Conservation (phyloP, 2,113 vertebrate species). For the Cacatua alba region DNA sequence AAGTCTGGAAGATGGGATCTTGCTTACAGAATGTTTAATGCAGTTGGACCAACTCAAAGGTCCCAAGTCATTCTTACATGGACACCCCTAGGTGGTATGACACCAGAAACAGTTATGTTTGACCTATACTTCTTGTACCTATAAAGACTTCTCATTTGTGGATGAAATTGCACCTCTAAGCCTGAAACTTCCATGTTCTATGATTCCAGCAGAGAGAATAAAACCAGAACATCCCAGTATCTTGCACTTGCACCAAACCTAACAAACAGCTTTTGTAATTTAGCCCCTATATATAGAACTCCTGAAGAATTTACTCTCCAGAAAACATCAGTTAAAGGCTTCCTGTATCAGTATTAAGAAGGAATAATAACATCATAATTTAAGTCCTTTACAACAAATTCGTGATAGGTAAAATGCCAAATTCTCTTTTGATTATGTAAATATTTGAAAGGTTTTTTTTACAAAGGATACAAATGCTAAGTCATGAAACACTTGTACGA, state of each 20-base stretch:
- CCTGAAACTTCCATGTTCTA: neutral
- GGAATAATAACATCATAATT: neutral
- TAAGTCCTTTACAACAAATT: neutral
- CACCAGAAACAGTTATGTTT: neutral
- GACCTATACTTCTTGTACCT: accelerated
- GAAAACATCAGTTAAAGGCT: neutral
- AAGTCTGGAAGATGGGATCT: neutral
- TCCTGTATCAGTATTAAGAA: accelerated
- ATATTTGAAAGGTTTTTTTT: neutral
- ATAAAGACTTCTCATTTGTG: accelerated
- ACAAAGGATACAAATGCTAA: neutral
- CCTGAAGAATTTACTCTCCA: neutral
- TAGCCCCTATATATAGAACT: neutral
- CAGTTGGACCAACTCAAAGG: accelerated
- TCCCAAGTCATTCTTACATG: accelerated
- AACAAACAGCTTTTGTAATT: neutral
- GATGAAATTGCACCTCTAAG: neutral
- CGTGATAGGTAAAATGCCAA: accelerated
- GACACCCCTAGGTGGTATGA: neutral
- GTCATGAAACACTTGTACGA: neutral
- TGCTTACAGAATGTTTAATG: neutral
- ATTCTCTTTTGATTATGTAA: neutral
- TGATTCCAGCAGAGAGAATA: neutral
- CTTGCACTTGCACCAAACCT: neutral
- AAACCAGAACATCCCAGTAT: neutral